phyloP scores from a whole-genome alignment of 2,888 invertebrate genomes.

The Drosophila birchii region DNA sequence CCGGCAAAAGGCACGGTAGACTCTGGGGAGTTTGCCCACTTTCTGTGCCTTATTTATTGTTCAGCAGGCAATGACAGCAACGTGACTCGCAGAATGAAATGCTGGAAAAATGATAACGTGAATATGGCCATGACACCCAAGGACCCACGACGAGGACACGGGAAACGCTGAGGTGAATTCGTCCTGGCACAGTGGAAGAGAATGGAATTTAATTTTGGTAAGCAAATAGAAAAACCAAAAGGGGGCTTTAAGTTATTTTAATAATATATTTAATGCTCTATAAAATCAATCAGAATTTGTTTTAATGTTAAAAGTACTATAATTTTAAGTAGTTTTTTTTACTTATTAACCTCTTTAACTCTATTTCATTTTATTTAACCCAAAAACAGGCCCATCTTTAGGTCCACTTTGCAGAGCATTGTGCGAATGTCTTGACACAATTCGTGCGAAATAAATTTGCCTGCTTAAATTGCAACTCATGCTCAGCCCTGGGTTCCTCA shows the following conservation, averaged over 20 bases:
- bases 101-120: conserved; percentile 75
- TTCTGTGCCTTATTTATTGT: conserved; percentile 56
- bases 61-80: conserved; percentile 53
- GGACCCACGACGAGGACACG: neutral
- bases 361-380: neutral
- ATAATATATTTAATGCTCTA: neutral
- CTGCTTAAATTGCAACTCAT: conserved; percentile 72
- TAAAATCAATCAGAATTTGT: too few species aligned
- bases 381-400: neutral
- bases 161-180: conserved; percentile 19
- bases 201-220: neutral
- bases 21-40: conserved; percentile 18
- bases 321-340: neutral
- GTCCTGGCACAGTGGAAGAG: conserved; percentile 14
- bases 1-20: conserved; percentile 5
- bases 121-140: conserved; percentile 52
- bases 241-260: neutral
- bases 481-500: conserved; percentile 42
- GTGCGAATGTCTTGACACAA: conserved; percentile 58
- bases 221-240: too few species aligned
- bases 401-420: conserved; percentile 46
- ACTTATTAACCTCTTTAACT: neutral
- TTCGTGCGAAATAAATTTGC: conserved; percentile 74
- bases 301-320: neutral
- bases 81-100: conserved; percentile 74